Conservation (phyloP, 2,113 vertebrate genomes). For the Ranitomeya imitator region DNA sequence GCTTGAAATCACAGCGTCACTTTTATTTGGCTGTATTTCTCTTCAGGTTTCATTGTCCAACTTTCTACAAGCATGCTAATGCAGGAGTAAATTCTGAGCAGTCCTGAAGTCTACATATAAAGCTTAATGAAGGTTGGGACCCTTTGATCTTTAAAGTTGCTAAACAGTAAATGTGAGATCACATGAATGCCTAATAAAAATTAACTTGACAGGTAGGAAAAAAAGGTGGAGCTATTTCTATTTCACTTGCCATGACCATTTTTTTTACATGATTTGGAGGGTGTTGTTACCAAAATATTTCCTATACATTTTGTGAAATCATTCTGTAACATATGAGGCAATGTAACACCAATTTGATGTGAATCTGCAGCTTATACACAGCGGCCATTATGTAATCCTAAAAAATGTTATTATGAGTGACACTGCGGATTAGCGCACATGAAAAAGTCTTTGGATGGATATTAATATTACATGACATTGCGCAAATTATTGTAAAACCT, state of each 20-base stretch:
- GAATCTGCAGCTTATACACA: constrained; percentile 3
- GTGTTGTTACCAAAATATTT: neutral
- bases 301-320: neutral
- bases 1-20: too few species aligned
- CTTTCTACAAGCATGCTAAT: too few species aligned
- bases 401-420: constrained; percentile 31
- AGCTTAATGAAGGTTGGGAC: too few species aligned
- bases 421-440: constrained; percentile 15
- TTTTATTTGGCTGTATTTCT: too few species aligned
- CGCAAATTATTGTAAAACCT: neutral
- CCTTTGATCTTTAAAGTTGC: too few species aligned
- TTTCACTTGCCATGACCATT: neutral
- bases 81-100: too few species aligned
- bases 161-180: too few species aligned
- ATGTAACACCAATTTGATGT: neutral
- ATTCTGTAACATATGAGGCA: neutral
- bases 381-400: constrained; percentile 23
- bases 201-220: too few species aligned
- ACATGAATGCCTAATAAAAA: too few species aligned
- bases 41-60: too few species aligned
- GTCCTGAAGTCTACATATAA: too few species aligned
- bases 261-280: neutral
- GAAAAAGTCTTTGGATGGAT: constrained; percentile 2
- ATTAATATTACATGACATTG: constrained; percentile 20
- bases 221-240: neutral